These are phyloP conservation scores for Synodontis membranacea DNA, from an alignment of 2,113 vertebrate genomes.

Conservation along the genomic window DNA sequence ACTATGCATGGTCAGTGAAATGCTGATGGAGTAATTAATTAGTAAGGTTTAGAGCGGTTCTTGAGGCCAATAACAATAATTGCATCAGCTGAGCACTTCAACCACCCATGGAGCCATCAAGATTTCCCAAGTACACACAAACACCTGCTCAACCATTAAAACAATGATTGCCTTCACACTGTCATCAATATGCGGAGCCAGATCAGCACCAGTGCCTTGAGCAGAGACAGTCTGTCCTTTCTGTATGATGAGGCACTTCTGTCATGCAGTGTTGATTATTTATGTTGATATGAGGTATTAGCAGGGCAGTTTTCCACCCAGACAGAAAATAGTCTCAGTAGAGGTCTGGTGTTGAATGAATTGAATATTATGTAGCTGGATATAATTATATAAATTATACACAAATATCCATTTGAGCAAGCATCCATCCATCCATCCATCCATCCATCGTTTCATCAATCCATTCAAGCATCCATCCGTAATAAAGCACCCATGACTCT, in stretches of 20 bases:
- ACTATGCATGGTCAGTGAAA: not conserved
- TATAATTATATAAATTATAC: not conserved
- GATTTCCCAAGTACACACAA: not conserved
- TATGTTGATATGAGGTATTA: not conserved
- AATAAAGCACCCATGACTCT: not conserved
- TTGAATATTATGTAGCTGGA: not conserved
- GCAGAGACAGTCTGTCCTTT: not conserved
- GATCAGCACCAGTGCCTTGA: not conserved
- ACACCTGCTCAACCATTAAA: not conserved
- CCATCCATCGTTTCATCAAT: not conserved
- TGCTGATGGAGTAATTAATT: not conserved
- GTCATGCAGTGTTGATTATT: not conserved
- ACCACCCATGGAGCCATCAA: not conserved
- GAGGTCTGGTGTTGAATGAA: not conserved
- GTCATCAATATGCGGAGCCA: not conserved
- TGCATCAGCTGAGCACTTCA: not conserved
- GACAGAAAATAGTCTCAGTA: not conserved
- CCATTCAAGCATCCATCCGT: not conserved
- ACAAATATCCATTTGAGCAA: not conserved
- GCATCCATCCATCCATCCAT: not conserved
- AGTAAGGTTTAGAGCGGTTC: not conserved
- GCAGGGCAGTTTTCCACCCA: not conserved
- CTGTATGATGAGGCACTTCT: not conserved
- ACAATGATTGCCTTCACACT: conserved; percentile 1
- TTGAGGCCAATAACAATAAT: not conserved